Evolutionary conservation across 2,797 vertebrate genomes (phyloP).

Genomic region (Sebastes goodei): DNA sequence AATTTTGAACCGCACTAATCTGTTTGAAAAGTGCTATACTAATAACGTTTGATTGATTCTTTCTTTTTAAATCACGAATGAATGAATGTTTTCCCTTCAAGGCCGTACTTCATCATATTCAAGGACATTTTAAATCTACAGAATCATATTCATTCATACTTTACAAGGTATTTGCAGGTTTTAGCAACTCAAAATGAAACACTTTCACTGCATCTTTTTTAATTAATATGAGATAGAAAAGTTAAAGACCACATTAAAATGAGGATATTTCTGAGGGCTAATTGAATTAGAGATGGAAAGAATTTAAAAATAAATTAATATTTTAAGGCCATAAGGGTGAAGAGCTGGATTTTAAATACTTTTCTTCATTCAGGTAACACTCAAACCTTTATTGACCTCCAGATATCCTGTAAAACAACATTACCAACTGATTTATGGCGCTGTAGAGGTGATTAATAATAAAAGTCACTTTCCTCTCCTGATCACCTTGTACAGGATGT

Average conservation of each 20-base stretch:
- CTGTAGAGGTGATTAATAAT: background rate
- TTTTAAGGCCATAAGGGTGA: background rate
- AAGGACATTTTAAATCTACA: background rate
- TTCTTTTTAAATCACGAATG: background rate
- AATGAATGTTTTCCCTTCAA: background rate
- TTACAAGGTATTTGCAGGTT: background rate
- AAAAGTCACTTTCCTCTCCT: background rate
- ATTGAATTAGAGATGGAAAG: background rate
- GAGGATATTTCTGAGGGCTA: background rate
- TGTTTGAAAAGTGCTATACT: no score
- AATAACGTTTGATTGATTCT: no score
- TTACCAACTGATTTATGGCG: background rate
- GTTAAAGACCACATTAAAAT: background rate
- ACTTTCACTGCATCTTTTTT: no score
- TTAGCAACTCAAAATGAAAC: background rate
- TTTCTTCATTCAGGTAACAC: background rate
- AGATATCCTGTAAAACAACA: background rate
- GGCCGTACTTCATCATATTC: background rate
- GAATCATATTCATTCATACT: background rate
- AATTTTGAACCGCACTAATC: no score
- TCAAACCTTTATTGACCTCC: background rate
- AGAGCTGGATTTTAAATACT: background rate
- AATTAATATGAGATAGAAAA: background rate
- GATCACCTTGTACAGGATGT: background rate
- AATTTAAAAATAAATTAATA: background rate